Evolutionary conservation across 2,113 vertebrate genomes (phyloP).

Genomic region (Tragulus kanchil): DNA sequence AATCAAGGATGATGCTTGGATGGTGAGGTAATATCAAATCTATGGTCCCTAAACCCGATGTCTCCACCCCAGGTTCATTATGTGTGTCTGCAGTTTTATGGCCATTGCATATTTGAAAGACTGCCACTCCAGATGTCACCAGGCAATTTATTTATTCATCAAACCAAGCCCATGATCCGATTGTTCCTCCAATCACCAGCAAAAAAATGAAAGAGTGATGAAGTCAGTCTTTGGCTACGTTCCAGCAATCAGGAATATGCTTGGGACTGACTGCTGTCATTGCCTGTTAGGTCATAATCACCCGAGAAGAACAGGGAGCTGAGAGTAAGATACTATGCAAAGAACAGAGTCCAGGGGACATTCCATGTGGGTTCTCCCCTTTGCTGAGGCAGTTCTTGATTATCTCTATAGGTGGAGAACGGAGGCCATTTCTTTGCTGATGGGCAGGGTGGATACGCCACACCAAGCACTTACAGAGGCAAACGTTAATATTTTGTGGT

Average conservation of each 20-base stretch:
- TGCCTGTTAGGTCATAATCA: constrained; percentile 8
- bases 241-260: neutral
- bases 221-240: constrained; percentile 59
- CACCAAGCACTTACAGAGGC: neutral
- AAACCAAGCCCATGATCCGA: constrained; percentile 14
- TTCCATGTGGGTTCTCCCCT: neutral
- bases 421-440: neutral
- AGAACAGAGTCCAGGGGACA: neutral
- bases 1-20: constrained; percentile 5
- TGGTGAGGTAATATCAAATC: neutral
- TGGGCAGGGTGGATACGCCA: neutral
- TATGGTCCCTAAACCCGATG: neutral
- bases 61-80: neutral
- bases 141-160: constrained; percentile 41
- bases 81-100: neutral
- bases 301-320: neutral
- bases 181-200: constrained; percentile 36
- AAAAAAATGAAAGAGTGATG: constrained; percentile 24
- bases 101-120: constrained; percentile 41
- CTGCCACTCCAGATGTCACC: constrained; percentile 58
- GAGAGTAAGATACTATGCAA: neutral
- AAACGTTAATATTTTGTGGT: neutral
- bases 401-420: neutral
- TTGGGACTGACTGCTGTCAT: neutral
- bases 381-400: neutral